Evolutionary conservation across 1,140 invertebrate genomes (phyloP).

Genomic region (Calephelis nemesis): DNA sequence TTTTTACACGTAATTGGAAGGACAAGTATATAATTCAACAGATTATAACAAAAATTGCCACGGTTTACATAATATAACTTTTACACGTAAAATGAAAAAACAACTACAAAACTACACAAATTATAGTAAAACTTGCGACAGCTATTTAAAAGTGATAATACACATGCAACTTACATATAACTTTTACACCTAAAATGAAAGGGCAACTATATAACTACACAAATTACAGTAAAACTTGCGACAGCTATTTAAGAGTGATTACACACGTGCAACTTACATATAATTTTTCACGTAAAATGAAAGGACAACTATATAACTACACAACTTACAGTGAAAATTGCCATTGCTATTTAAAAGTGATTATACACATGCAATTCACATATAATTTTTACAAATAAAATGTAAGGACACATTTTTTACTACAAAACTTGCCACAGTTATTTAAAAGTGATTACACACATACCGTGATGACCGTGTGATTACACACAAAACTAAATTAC

Average conservation of each 20-base stretch:
- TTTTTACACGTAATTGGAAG: neutral
- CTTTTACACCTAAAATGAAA: neutral
- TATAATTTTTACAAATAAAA: neutral
- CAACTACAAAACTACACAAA: conserved; percentile 26
- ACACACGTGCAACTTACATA: conserved; percentile 30
- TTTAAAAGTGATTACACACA: conserved; percentile 28
- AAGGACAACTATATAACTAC: conserved; percentile 25
- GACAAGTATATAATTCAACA: conserved; percentile 26
- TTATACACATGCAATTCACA: neutral
- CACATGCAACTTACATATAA: neutral
- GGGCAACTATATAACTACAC: conserved; percentile 22
- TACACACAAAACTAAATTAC: conserved; percentile 10
- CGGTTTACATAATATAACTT: too few relatives aligned
- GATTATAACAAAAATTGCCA: neutral
- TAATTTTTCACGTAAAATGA: neutral
- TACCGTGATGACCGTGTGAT: too few relatives aligned
- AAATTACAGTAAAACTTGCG: conserved; percentile 29
- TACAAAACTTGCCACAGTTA: conserved; percentile 28
- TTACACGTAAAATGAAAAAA: neutral
- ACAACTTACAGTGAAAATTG: conserved; percentile 28
- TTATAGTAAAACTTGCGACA: neutral
- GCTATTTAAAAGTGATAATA: too few relatives aligned
- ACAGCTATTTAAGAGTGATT: conserved; percentile 35
- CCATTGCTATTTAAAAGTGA: conserved; percentile 34
- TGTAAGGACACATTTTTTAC: conserved; percentile 22